These are phyloP conservation scores for Abscondita cerata DNA, from an alignment of 2,888 invertebrate species.

Conservation along the genomic window DNA sequence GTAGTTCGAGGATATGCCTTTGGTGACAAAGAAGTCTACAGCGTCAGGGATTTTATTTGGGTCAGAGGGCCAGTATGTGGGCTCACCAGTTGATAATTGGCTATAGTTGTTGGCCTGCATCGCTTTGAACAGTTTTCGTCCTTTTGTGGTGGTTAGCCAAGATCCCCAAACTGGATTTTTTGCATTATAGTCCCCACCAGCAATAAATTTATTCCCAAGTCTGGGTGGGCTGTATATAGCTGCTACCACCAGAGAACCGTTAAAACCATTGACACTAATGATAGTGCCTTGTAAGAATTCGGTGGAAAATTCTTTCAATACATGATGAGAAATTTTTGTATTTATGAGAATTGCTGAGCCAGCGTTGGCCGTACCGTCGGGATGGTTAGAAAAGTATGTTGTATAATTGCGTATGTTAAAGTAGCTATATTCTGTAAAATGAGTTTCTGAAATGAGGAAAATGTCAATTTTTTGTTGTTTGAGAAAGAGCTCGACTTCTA, in stretches of 20 bases:
- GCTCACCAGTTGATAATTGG: conserved; percentile 12
- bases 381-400: no score
- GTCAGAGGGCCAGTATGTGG: conserved; percentile 14
- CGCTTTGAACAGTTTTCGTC: conserved; percentile 12
- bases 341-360: no score
- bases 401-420: conserved; percentile 27
- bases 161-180: conserved; percentile 33
- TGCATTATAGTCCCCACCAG: conserved; percentile 21
- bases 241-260: no score
- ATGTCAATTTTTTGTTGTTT: conserved; percentile 32
- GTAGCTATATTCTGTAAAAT: conserved; percentile 20
- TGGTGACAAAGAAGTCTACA: conserved; percentile 10
- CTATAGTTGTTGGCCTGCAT: conserved; percentile 14
- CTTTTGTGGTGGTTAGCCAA: conserved; percentile 14
- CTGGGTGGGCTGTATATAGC: no score
- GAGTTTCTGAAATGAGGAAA: conserved; percentile 35
- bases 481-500: conserved; percentile 27
- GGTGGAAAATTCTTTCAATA: no score
- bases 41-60: conserved; percentile 7
- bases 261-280: no score
- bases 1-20: neutral
- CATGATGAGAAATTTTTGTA: no score
- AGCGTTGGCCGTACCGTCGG: no score
- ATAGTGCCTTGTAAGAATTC: no score
- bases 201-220: conserved; percentile 32